These are phyloP conservation scores for Eupithecia subfuscata DNA, from an alignment of 2,888 invertebrate species.

Conservation along the genomic window DNA sequence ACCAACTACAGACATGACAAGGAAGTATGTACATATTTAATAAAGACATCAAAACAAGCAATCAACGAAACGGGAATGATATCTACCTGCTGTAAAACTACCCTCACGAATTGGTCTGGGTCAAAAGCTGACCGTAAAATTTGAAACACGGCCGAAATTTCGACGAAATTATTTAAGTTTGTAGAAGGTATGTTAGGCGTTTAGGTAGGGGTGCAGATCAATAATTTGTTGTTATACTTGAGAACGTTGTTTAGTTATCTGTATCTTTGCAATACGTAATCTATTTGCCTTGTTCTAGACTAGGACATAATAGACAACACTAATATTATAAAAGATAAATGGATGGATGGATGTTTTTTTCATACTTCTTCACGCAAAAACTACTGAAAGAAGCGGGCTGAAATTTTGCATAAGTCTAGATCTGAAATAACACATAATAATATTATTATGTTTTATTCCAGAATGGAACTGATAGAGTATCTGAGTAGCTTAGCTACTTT, in stretches of 20 bases:
- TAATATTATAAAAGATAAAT: too few relatives aligned
- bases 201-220: neutral
- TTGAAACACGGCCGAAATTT: conserved; percentile 39
- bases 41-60: neutral
- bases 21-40: neutral
- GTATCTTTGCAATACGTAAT: neutral
- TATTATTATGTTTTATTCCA: too few relatives aligned
- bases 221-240: neutral
- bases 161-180: conserved; percentile 7
- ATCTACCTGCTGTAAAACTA: conserved; percentile 10
- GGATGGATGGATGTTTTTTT: neutral
- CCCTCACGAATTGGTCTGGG: conserved; percentile 37
- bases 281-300: neutral
- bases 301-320: too few relatives aligned
- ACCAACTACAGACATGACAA: neutral
- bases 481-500: too few relatives aligned
- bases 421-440: neutral
- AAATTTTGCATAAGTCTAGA: neutral
- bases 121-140: conserved; percentile 42
- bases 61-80: conserved; percentile 19
- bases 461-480: too few relatives aligned
- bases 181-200: neutral
- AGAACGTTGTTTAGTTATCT: neutral
- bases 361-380: neutral
- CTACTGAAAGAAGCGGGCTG: neutral